A percentile compares a stretch with the other conserved stretches of the same genome.
These are phyloP conservation scores for Stenchaetothrips biformis DNA, from an alignment of 2,888 invertebrate species.

Conservation along the genomic window DNA sequence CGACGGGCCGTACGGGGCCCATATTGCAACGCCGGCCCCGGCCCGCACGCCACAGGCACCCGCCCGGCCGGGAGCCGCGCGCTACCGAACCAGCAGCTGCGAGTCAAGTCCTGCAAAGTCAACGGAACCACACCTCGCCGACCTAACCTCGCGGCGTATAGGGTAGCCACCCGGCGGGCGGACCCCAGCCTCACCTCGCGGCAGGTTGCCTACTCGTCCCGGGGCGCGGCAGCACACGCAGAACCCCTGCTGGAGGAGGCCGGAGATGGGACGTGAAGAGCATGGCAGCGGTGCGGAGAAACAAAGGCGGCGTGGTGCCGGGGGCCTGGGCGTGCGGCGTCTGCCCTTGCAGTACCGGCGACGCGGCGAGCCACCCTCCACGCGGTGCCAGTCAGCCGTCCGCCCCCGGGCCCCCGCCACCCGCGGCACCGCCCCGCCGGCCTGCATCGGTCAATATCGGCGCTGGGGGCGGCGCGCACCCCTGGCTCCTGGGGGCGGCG, in stretches of 20 bases:
- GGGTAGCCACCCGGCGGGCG: neutral
- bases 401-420: neutral
- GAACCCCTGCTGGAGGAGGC: neutral
- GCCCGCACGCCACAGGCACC: too few relatives aligned
- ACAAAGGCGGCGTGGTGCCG: neutral
- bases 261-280: conserved; percentile 1
- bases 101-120: too few relatives aligned
- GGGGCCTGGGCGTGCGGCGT: neutral
- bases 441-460: conserved; percentile 19
- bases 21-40: too few relatives aligned
- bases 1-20: too few relatives aligned
- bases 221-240: conserved; percentile 19
- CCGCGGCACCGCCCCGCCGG: neutral
- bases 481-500: neutral
- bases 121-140: neutral
- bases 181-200: neutral
- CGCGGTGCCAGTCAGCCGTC: neutral
- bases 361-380: neutral
- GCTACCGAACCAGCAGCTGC: too few relatives aligned
- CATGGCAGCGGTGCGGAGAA: neutral
- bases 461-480: neutral
- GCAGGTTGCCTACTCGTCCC: neutral
- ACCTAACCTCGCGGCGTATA: neutral
- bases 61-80: too few relatives aligned
- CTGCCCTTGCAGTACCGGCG: neutral